These are phyloP conservation scores for Chironomus riparius DNA, from an alignment of 2,888 invertebrate genomes.

Conservation along the genomic window DNA sequence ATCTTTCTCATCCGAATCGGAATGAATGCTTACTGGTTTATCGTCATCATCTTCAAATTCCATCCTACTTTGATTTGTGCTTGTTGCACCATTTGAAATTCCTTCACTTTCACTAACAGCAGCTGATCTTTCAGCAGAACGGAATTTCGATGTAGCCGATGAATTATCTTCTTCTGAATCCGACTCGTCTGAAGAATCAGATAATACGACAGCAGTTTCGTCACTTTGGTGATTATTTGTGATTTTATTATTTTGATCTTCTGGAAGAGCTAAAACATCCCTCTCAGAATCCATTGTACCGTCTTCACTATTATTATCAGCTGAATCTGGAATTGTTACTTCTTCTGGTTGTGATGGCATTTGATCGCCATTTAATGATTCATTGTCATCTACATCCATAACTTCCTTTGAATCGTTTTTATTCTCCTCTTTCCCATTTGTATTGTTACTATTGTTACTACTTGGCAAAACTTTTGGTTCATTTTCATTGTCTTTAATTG, in stretches of 20 bases:
- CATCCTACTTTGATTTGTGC: conserved; percentile 12
- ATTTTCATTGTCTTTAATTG: conserved; percentile 25
- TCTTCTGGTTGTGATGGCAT: conserved; percentile 12
- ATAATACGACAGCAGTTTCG: conserved; percentile 30
- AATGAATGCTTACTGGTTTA: conserved; percentile 43
- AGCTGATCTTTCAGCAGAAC: conserved; percentile 29
- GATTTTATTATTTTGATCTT: conserved; percentile 10
- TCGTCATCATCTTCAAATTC: conserved; percentile 30
- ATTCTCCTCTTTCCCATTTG: conserved; percentile 27
- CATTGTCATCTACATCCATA: conserved; percentile 29
- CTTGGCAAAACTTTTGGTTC: conserved; percentile 29
- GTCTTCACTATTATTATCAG: background rate
- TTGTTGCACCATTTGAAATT: conserved; percentile 19
- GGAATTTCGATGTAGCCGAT: conserved; percentile 31
- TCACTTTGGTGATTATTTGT: conserved; percentile 21
- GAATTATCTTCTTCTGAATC: conserved; percentile 30
- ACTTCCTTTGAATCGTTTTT: conserved; percentile 29
- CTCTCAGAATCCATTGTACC: conserved; percentile 18
- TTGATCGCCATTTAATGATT: conserved; percentile 22
- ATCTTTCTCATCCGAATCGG: conserved; percentile 43
- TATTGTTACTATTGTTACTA: background rate
- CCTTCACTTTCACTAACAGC: conserved; percentile 21
- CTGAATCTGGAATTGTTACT: conserved; percentile 5
- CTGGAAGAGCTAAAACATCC: conserved; percentile 20
- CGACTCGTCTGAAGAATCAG: conserved; percentile 30